Conservation (phyloP, 1,140 invertebrate genomes). For the Eurosta solidaginis region DNA sequence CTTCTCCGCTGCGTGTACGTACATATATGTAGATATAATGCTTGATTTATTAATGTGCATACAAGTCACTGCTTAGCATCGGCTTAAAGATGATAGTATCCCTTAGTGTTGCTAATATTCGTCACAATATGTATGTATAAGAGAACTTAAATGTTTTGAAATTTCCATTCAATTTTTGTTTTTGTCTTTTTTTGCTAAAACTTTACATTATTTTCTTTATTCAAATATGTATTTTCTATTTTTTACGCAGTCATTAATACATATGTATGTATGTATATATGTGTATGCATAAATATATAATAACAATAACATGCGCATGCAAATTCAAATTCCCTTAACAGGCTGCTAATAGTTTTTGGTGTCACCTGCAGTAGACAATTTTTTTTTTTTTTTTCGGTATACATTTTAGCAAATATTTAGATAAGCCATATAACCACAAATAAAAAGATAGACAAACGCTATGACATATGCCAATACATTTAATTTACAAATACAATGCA, state of each 20-base stretch:
- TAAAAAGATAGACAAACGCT: not conserved
- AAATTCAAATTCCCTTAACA: not conserved
- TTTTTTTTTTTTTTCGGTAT: not conserved
- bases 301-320: not conserved
- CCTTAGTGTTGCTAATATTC: too few relatives aligned
- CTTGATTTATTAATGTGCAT: too few relatives aligned
- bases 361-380: too few relatives aligned
- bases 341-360: not conserved
- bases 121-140: too few relatives aligned
- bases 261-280: not conserved
- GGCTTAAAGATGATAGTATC: too few relatives aligned
- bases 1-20: too few relatives aligned
- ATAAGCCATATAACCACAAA: not conserved
- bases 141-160: too few relatives aligned
- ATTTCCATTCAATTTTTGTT: too few relatives aligned
- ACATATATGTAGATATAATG: too few relatives aligned
- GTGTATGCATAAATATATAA: not conserved
- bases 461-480: not conserved
- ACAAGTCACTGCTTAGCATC: too few relatives aligned
- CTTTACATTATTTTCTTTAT: not conserved
- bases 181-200: not conserved
- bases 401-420: slow-evolving; percentile 3
- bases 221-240: not conserved
- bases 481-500: slow-evolving; percentile 17
- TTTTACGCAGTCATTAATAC: not conserved